Evolutionary conservation across 2,888 invertebrate species (phyloP), one percentile per base, ranked within the genome.

Genomic region (Papilio gigon): DNA sequence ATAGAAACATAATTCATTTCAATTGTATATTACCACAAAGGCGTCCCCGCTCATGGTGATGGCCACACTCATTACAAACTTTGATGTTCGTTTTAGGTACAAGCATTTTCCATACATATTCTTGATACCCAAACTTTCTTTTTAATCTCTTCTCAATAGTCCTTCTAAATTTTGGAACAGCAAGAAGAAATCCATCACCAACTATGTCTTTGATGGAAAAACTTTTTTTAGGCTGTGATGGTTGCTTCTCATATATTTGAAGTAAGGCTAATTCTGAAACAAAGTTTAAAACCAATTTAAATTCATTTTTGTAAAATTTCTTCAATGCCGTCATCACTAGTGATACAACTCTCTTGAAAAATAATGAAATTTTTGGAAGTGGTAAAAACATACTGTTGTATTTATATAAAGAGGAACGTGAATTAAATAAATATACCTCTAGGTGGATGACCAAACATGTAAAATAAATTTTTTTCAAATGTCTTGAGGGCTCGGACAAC

Each of bases 1-100:
- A 37, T 14, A 14, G 14, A 37, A 37, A 37, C 4, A 37, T n/a
- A n/a, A n/a, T n/a, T n/a, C n/a, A n/a, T n/a, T n/a, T n/a, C n/a
- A n/a, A n/a, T n/a, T 30, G 14, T 30, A 25, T 42, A 93, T 93
- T 93, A 97, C 98, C 95, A 87, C 98, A 98, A 58, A 98, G 90
- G 60, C 94, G 92, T 59, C 95, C 95, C 68, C 93, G 92, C 88
- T 97, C 96, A 84, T 97, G 94, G 86, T 96, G 94, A 84, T 96
- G 94, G 0, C 98, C 98, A 88, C 98, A 98, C 58, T 94, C 94
- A 72, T 94, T 90, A 80, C 98, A 98, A 0, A 94, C 93, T 72
- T 95, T 89, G 35, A 98, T 90, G 84, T 96, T 94, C 4, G 90
- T 95, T 83, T 96, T 97, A 0, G 96, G 95, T 27, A 92, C 89